Evolutionary conservation across 1,140 invertebrate species (phyloP), one percentile per base, ranked within the genome.

Genomic region (Drosophila parvula): DNA sequence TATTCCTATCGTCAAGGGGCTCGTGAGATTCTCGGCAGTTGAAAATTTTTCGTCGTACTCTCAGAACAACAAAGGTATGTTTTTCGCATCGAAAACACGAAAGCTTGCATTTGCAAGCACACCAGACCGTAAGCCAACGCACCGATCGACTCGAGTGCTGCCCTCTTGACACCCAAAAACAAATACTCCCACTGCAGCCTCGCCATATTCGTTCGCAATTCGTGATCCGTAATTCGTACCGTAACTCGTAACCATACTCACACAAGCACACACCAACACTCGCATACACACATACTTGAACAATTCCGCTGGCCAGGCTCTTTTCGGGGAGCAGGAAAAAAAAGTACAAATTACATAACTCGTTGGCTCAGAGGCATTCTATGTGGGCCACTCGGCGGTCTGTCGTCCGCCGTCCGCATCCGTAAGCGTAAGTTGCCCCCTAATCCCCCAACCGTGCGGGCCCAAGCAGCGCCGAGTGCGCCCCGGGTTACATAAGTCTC

Each of bases 21-120:
- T 71, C 67, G 81, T 71, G 48, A 80, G 47, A 69, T 73, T 77
- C 73, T 51, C 40, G 47, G 55, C 82, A 85, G 81, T 85, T 85
- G 78, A 83, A 88, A 86, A 89, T 64, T 88, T 88, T 83, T 77
- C 76, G 68, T 83, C 74, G 68, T 80, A 88, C 77, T 89, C 76
- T 88, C 73, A 77, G 58, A 83, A 78, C 77, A 83, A 89, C 83
- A 88, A 83, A 88, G 83, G 83, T 88, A 88, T 88, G 83, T 88
- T 84, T 81, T 85, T 74, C 53, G 67, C 61, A 61, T 51, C 43
- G 53, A 58, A 47, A 48, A 53, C 34, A 28, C 53, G 79, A 48
- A 9, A 18, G 47, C 70, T 51, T 60, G 70, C 67, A 61, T 41
- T 51, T 53, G 47, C 58, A 78, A 61, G 71, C 50, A 78, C 79